A percentile compares a stretch with the other conserved stretches of the same genome.
Evolutionary conservation across 2,888 invertebrate genomes (phyloP).

Genomic region (Adelphocoris suturalis): DNA sequence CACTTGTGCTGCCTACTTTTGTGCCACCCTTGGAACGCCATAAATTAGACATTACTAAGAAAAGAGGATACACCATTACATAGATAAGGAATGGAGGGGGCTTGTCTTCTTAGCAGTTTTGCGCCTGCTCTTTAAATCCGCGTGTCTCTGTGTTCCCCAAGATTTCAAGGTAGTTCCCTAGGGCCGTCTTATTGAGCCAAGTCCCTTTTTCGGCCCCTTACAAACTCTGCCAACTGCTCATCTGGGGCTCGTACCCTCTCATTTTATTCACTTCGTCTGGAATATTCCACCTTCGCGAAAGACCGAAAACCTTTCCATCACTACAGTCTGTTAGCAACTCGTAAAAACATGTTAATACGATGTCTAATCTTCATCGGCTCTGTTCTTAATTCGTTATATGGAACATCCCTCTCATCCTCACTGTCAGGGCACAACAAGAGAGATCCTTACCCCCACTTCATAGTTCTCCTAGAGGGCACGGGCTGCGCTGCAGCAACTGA

Average conservation of each 20-base stretch:
- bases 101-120: conserved; percentile 43
- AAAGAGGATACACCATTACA: conserved; percentile 62
- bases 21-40: conserved; percentile 8
- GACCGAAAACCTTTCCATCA: not conserved
- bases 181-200: conserved; percentile 47
- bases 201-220: conserved; percentile 47
- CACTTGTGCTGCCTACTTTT: not conserved
- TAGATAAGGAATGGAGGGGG: conserved; percentile 43
- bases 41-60: conserved; percentile 46
- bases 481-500: no score
- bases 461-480: no score
- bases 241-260: conserved; percentile 33
- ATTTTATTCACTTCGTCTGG: conserved; percentile 52
- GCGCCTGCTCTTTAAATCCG: conserved; percentile 40
- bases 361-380: no score
- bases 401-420: no score
- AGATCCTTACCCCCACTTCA: no score
- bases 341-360: not conserved
- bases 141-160: conserved; percentile 38
- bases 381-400: no score
- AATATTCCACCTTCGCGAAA: conserved; percentile 24
- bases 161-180: conserved; percentile 46
- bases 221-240: conserved; percentile 57
- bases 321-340: not conserved
- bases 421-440: no score